Base-by-base conservation (phyloP, 30 jellyfish, hydroid and myxozoan genomes). In the Rhopilema esculentum region DNA sequence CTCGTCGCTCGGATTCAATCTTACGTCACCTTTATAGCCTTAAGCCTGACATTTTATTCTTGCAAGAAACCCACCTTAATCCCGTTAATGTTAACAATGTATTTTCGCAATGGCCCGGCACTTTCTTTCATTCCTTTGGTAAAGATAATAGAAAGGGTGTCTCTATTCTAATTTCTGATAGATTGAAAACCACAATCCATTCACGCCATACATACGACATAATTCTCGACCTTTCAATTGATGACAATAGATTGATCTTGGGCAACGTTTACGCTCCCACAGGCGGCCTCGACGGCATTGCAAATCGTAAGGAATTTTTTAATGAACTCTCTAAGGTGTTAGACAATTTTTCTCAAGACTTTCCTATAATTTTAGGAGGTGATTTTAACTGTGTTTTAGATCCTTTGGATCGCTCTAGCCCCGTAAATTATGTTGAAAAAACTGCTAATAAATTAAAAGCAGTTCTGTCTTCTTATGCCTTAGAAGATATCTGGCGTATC, bases 1-100 rank as follows among this genome's bases (percentile, higher is more conserved):
- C 84, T 28, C 69, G 28, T 21, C 33, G 50, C 26, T 19, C 49
- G 48, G 84, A 30, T 24, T 27, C 84, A 33, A 49, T 74, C 50
- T 74, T 74, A 12, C 84, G 32, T 4, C n/a, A 74, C 40, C 25
- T 74, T 0, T 21, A 32, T 1, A 27, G 48, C 22, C 25, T 27
- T 24, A 74, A 74, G 26, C 70, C 24, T 30, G 84, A 74, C 50
- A 74, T 74, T 32, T 21, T 74, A 18, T 24, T 74, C 25, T 30
- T 74, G 70, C 84, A 74, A 74, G 84, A 74, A 32, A 74, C 84
- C 28, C 84, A 48, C 40, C 49, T 74, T 19, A 74, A 74, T 22
- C 49, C 70, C 21, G 40, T 20, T 28, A 49, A 31, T 1, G 70
- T 74, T 28, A 21, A 20, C 21, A 48, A 74, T 20, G 70, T 30